Evolutionary conservation across 2,113 vertebrate genomes (phyloP).

Genomic region (Semnornis frantzii): DNA sequence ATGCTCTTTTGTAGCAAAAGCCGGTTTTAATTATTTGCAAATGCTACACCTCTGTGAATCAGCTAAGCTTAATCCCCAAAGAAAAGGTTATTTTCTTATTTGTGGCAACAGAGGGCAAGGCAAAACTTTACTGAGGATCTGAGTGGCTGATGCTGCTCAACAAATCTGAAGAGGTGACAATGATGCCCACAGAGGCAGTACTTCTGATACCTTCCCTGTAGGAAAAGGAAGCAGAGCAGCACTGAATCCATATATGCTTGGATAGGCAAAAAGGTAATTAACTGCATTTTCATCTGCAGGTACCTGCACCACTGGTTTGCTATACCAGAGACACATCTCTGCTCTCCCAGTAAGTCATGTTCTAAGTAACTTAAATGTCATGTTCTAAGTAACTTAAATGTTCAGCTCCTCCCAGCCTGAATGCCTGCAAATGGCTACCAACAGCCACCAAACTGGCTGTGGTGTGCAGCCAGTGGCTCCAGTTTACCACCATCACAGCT

Average conservation of each 20-base stretch:
- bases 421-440: not conserved
- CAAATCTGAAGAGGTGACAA: not conserved
- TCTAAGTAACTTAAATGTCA: not conserved
- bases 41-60: not conserved
- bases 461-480: accelerated
- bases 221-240: not conserved
- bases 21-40: conserved; percentile 26
- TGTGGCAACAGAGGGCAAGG: not conserved
- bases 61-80: not conserved
- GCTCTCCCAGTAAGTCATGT: not conserved
- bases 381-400: not conserved
- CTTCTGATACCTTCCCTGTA: not conserved
- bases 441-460: not conserved
- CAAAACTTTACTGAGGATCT: not conserved
- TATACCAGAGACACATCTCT: not conserved
- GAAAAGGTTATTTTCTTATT: conserved; percentile 23
- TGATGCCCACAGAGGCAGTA: not conserved
- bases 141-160: not conserved
- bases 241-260: not conserved
- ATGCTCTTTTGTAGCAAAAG: not conserved
- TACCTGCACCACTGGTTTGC: not conserved
- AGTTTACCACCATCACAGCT: accelerated
- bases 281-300: not conserved
- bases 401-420: not conserved
- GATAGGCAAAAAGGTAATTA: not conserved